Evolutionary conservation across 1,140 invertebrate species (phyloP).

Genomic region (Ips nitidus): DNA sequence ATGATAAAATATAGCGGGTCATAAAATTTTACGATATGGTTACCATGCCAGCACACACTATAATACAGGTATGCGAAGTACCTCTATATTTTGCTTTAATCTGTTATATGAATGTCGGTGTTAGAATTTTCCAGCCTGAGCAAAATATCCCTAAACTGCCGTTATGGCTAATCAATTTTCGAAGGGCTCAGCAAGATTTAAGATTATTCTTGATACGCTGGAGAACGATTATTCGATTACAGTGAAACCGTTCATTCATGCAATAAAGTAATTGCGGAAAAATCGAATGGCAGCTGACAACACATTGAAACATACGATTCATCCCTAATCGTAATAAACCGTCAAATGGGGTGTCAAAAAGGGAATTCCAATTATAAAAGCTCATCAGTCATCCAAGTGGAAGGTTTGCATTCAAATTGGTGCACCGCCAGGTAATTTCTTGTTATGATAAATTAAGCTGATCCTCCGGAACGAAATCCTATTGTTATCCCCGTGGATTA

Average conservation of each 20-base stretch:
- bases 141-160: constrained; percentile 26
- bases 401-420: constrained; percentile 7
- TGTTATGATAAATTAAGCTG: constrained; percentile 22
- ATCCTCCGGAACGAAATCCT: constrained; percentile 11
- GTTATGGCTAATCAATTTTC: constrained; percentile 28
- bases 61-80: constrained; percentile 29
- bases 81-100: constrained; percentile 29
- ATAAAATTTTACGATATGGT: constrained; percentile 29
- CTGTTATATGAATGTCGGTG: constrained; percentile 26
- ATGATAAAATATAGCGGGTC: constrained; percentile 27
- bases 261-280: too few relatives aligned
- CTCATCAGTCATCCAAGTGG: constrained; percentile 3
- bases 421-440: constrained; percentile 11
- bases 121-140: constrained; percentile 20
- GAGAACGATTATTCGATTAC: too few relatives aligned
- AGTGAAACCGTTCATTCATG: too few relatives aligned
- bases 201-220: too few relatives aligned
- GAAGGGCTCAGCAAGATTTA: constrained; percentile 10
- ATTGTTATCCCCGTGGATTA: constrained; percentile 16
- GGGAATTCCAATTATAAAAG: neutral
- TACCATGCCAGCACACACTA: constrained; percentile 26
- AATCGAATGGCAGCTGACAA: too few relatives aligned
- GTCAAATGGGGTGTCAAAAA: too few relatives aligned
- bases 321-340: too few relatives aligned
- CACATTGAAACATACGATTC: too few relatives aligned